Evolutionary conservation across 2,888 invertebrate genomes (phyloP), one percentile per base, ranked within the genome.

Genomic region (Lithodes maja): DNA sequence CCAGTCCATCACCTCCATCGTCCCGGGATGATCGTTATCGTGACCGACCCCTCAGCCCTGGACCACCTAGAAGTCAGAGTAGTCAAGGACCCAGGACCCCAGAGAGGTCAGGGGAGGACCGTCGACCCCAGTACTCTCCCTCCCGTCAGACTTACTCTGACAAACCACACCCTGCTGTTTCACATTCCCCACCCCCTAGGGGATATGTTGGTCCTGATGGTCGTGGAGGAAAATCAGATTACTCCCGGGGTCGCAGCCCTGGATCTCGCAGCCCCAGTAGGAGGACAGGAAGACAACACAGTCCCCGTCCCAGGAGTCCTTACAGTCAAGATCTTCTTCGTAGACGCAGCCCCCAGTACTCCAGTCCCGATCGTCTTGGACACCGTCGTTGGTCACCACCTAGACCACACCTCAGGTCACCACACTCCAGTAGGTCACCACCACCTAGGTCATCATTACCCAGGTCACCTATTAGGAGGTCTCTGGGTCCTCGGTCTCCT

Each of bases 51-150:
- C 69, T 1, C 17, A 9, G 50, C 68, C 81, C 1, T 54, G 15
- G 50, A 61, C 68, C 81, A 49, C 15, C 81, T 5, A 33, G 9
- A 7, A 15, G 50, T 12, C 79, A n/a, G n/a, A 2, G 75, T 33
- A 9, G 75, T 74, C 88, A 88, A 52, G 88, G 88, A 33, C 88
- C 88, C 3, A 84, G 85, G 69, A 88, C 88, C n/a, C 88, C 88
- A 12, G 88, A 88, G 33, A 80, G 75, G 17, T n/a, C 88, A 33
- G 71, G 50, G 9, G 83, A 84, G 50, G 61, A 61, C 55, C 3
- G 9, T 1, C 33, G 53, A n/a, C n/a, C n/a, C 78, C 78, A 61
- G 61, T 61, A 33, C 33, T 9, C 80, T 54, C 17, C 79, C 2
- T 54, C 79, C 17, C 55, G 7, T 2, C 17, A 69, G 49, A 1